Conservation (phyloP, 1,140 invertebrate species). For the Tyrophagus putrescentiae region DNA sequence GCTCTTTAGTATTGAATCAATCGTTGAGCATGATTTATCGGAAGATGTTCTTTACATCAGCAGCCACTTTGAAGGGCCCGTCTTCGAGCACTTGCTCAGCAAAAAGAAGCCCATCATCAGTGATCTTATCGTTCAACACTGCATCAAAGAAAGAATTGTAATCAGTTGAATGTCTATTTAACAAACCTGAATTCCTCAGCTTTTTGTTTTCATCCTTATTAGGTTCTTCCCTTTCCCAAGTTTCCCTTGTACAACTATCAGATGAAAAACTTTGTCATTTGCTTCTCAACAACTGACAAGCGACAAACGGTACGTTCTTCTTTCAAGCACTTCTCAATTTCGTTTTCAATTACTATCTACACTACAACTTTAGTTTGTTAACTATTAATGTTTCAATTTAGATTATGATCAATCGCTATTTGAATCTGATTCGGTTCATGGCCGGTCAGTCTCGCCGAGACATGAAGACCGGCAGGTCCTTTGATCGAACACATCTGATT, state of each 20-base stretch:
- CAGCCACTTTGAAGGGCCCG: background rate
- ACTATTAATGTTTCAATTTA: background rate
- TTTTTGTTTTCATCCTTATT: background rate
- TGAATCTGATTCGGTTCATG: constrained; percentile 22
- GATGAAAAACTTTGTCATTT: constrained; percentile 21
- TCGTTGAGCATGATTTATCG: no score
- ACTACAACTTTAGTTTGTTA: no score
- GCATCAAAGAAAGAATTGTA: constrained; percentile 2
- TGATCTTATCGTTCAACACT: constrained; percentile 10
- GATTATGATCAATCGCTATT: constrained; percentile 11
- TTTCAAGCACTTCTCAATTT: background rate
- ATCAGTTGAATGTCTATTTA: background rate
- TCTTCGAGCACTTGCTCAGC: background rate
- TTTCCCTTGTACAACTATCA: constrained; percentile 18
- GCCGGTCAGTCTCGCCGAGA: constrained; percentile 21
- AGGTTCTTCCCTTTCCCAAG: constrained; percentile 13
- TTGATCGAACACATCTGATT: constrained; percentile 71
- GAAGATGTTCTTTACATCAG: constrained; percentile 14
- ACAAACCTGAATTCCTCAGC: background rate
- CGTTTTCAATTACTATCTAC: constrained; percentile 1
- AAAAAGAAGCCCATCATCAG: constrained; percentile 15
- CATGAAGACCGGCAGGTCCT: constrained; percentile 35
- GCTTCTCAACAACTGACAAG: constrained; percentile 14
- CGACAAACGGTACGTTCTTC: constrained; percentile 5
- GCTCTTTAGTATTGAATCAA: no score